phyloP scores from a whole-genome alignment of 53 echinoderm and acorn worm species.

The Luidia sarsii region DNA sequence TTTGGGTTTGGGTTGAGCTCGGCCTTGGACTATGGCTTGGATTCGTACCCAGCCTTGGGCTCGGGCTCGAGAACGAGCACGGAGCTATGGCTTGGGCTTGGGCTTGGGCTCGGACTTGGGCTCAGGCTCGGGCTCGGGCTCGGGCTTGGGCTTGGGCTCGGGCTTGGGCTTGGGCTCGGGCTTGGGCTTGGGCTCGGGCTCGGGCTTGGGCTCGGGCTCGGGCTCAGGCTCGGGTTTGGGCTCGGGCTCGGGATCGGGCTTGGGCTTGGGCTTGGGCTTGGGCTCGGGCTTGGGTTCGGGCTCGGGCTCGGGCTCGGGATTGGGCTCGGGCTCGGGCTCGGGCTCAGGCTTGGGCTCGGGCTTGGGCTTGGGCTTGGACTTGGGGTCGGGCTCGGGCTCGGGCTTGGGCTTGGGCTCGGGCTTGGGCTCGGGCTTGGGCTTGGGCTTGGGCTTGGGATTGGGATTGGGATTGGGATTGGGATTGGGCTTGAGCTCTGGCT shows the following conservation, averaged over 20 bases:
- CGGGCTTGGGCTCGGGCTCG: background rate
- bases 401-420: no score
- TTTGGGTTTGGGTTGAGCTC: background rate
- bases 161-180: background rate
- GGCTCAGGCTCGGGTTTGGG: background rate
- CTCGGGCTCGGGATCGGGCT: background rate
- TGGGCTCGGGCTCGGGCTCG: no score
- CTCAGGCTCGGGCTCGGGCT: background rate
- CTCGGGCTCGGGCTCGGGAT: no score
- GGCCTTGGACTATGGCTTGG: background rate
- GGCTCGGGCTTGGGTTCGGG: no score
- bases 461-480: no score
- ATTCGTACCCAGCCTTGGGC: background rate
- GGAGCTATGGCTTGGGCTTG: background rate
- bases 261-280: no score
- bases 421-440: no score
- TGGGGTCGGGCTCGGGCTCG: no score
- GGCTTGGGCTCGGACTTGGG: background rate
- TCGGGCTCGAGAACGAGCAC: background rate
- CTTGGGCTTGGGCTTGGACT: no score
- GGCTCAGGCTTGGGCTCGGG: no score
- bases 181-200: background rate
- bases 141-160: background rate
- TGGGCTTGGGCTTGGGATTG: no score
- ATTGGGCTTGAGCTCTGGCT: no score